Conservation (phyloP, 2,797 vertebrate genomes). For the Phalloptychus januarius region DNA sequence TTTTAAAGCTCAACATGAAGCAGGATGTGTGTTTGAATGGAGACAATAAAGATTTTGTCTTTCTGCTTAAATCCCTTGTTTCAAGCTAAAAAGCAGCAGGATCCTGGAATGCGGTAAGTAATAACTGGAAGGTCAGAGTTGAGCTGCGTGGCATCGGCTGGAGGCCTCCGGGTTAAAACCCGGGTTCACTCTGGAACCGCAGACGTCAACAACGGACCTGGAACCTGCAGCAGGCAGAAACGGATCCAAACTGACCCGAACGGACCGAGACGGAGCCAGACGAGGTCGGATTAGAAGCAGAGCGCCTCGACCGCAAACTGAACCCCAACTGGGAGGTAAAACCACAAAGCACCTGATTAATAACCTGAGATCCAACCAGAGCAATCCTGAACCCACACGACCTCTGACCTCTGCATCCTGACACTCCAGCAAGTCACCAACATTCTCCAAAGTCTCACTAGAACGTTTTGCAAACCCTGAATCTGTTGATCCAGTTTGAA, state of each 20-base stretch:
- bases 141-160: constrained; percentile 38
- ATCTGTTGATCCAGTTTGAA: neutral
- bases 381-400: neutral
- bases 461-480: neutral
- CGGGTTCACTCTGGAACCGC: constrained; percentile 5
- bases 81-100: constrained; percentile 41
- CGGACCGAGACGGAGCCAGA: constrained; percentile 5
- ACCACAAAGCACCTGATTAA: constrained; percentile 19
- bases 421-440: neutral
- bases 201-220: neutral
- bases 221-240: constrained; percentile 15
- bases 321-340: constrained; percentile 31
- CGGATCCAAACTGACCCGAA: neutral
- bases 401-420: neutral
- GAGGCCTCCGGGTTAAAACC: constrained; percentile 19
- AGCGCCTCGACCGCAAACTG: constrained; percentile 28
- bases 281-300: constrained; percentile 30
- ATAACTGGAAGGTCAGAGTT: constrained; percentile 39
- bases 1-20: neutral
- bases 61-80: constrained; percentile 31
- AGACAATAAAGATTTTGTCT: constrained; percentile 25
- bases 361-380: neutral
- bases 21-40: neutral
- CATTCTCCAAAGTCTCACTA: neutral
- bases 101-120: constrained; percentile 60